Percentiles rank a stretch among this genome's conserved stretches.
phyloP scores from a whole-genome alignment of 2,797 vertebrate species.

The Hapalemur alaotrensis region DNA sequence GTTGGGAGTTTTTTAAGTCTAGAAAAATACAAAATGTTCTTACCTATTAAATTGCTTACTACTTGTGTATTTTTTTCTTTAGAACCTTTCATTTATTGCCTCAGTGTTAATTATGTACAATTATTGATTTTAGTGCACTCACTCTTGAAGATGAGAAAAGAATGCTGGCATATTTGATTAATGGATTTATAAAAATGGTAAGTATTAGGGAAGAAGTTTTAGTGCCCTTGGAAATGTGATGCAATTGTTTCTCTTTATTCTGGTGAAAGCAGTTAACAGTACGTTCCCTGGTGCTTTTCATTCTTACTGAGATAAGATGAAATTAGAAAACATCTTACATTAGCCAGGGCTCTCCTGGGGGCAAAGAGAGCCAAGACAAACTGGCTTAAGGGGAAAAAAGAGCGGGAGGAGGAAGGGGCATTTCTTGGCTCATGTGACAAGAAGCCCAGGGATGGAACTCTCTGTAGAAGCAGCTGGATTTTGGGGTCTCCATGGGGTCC shows the following conservation, averaged over 20 bases:
- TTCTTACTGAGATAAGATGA: constrained; percentile 57
- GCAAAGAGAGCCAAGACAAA: constrained; percentile 44
- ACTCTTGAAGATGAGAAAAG: constrained; percentile 97
- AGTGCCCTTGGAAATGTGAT: constrained; percentile 31
- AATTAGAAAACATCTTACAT: constrained; percentile 57
- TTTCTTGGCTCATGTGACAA: not conserved
- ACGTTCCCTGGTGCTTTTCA: constrained; percentile 44
- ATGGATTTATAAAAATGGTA: constrained; percentile 97
- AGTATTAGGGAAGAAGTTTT: constrained; percentile 70
- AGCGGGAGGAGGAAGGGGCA: not conserved
- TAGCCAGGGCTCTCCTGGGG: constrained; percentile 22
- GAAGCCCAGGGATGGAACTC: not conserved
- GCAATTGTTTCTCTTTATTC: constrained; percentile 52
- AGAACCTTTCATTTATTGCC: not conserved
- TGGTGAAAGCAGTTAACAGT: not conserved
- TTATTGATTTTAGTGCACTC: constrained; percentile 89
- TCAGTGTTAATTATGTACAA: constrained; percentile 22
- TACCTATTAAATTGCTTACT: not conserved
- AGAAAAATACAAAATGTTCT: constrained; percentile 29
- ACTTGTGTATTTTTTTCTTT: not conserved
- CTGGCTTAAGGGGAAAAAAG: not conserved
- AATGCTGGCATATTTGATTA: constrained; percentile 92
- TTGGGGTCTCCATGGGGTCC: accelerated
- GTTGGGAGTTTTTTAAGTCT: not conserved
- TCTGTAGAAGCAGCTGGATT: not conserved